Conservation (phyloP, 2,113 vertebrate genomes). For the Tyto alba region DNA sequence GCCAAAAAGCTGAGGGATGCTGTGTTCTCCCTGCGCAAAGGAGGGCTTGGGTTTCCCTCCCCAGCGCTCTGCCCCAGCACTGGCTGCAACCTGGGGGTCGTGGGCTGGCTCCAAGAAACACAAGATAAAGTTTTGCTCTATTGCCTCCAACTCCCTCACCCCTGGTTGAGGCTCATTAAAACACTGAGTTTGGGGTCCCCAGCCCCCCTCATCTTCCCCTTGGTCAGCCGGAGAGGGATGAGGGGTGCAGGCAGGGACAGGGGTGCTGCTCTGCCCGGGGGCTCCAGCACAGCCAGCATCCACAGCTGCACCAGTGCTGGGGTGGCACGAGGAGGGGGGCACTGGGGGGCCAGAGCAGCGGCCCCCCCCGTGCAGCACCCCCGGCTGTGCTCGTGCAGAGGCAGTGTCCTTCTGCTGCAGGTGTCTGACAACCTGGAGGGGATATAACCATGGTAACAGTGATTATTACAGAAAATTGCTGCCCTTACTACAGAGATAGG, state of each 20-base stretch:
- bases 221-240: not conserved
- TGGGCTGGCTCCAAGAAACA: not conserved
- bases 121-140: accelerated
- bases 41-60: not conserved
- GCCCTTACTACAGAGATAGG: not conserved
- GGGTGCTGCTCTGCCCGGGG: not conserved
- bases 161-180: not conserved
- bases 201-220: not conserved
- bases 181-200: not conserved
- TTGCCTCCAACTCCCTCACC: not conserved
- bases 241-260: not conserved
- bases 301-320: accelerated
- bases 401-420: not conserved
- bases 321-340: not conserved
- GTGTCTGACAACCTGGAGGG: not conserved
- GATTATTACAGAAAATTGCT: not conserved
- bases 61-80: not conserved
- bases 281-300: not conserved
- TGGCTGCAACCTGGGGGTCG: accelerated
- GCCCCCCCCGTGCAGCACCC: not conserved
- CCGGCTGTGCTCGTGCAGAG: not conserved
- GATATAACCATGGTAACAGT: conserved; percentile 19
- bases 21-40: not conserved
- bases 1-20: not conserved
- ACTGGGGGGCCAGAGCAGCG: not conserved